Base-by-base conservation (phyloP, 37 sponge, comb jelly and placozoan species). In the Eunapius fragilis region DNA sequence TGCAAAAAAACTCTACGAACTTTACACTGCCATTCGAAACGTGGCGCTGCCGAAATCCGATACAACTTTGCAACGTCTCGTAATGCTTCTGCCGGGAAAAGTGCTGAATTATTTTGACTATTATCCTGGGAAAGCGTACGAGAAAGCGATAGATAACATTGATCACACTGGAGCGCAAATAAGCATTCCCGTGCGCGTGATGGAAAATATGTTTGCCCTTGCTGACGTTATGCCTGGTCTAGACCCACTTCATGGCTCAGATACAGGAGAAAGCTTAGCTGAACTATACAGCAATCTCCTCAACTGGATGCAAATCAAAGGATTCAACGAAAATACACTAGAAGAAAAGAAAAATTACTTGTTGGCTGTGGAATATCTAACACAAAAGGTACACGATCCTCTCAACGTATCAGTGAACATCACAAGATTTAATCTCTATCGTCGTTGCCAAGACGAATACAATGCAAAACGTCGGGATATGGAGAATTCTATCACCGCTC, bases 161-260 rank as follows among this genome's bases (percentile, higher is more conserved):
- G 85, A 85, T 50, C 76, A 75, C 10, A 67, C 48, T 25, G 85
- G 67, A 2, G 31, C 36, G n/a, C 77, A 49, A 1, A 71, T 85
- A 1, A 34, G 31, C 31, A 85, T 85, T 28, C 85, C 85, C 14
- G 50, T 38, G n/a, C 49, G 85, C 26, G 70, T 85, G 27, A 50
- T 69, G 70, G 85, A 85, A 41, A 85, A 77, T 50, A 85, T 85
- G 85, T 85, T 85, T 25, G 25, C 69, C 17, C 70, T 85, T 19
- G 70, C 69, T 12, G 85, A 85, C 69, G 69, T 12, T 28, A 25
- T 85, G 1, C 78, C 85, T 3, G 76, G 68, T 0, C n/a, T 75
- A 13, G 58, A 77, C 35, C 85, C 85, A 47, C 68, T 85, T 32
- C 76, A 48, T 13, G 85, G 85, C 17, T 78, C 67, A 10, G 85